These are phyloP conservation scores for Cantharis rufa DNA, from an alignment of 2,888 invertebrate genomes.

Conservation along the genomic window DNA sequence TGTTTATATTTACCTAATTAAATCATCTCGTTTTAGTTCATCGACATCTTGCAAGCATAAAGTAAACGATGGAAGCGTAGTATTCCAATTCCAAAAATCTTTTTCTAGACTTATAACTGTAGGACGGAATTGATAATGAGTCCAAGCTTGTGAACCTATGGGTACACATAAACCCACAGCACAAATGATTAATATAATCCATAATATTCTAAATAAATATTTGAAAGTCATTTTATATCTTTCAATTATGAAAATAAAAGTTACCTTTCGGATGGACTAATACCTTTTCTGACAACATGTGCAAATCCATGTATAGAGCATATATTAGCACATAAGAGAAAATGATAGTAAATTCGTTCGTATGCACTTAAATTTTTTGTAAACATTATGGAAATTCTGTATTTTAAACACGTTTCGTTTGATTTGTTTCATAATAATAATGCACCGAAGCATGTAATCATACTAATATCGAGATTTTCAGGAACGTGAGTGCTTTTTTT, in stretches of 20 bases:
- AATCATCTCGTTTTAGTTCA: background rate
- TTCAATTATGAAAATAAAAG: background rate
- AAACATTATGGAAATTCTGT: slow-evolving; percentile 4
- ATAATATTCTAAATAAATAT: slow-evolving; percentile 38
- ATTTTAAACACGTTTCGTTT: background rate
- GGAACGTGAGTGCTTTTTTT: slow-evolving; percentile 12
- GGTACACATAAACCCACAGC: slow-evolving; percentile 34
- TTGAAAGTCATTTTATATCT: background rate
- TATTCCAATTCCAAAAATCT: slow-evolving; percentile 41
- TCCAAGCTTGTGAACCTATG: slow-evolving; percentile 41
- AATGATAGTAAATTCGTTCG: slow-evolving; percentile 19
- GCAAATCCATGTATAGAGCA: slow-evolving; percentile 47
- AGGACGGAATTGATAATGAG: slow-evolving; percentile 43
- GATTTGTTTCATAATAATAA: slow-evolving; percentile 12
- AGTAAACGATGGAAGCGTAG: slow-evolving; percentile 46
- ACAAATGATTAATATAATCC: slow-evolving; percentile 38
- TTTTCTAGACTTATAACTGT: slow-evolving; percentile 44
- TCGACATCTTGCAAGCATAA: slow-evolving; percentile 41
- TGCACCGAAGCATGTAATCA: slow-evolving; percentile 1
- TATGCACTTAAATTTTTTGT: slow-evolving; percentile 6
- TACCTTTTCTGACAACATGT: slow-evolving; percentile 41
- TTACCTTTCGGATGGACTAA: slow-evolving; percentile 45
- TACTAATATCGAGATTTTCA: slow-evolving; percentile 3
- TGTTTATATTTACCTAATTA: slow-evolving; percentile 8
- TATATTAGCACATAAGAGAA: slow-evolving; percentile 37